These are phyloP conservation scores for Drosophila sordidula DNA, from an alignment of 2,888 invertebrate species.

Conservation along the genomic window DNA sequence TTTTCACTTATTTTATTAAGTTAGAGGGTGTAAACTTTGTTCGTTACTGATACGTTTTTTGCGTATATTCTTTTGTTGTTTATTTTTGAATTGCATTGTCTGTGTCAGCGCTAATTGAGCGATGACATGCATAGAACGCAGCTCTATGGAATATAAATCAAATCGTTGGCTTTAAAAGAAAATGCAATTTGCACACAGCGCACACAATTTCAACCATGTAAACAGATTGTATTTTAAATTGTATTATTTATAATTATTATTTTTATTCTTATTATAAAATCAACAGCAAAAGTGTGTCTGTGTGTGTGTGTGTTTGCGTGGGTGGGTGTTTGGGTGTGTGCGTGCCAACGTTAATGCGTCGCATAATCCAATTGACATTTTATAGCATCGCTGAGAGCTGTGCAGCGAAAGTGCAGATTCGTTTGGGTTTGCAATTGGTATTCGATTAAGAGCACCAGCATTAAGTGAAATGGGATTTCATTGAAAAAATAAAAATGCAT, in stretches of 20 bases:
- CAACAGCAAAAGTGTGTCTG: conserved; percentile 9
- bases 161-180: conserved; percentile 28
- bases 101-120: conserved; percentile 47
- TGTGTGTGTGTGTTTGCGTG: no score
- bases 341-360: conserved; percentile 14
- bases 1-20: no score
- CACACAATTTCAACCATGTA: conserved; percentile 20
- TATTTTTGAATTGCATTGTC: conserved; percentile 22
- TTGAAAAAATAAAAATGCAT: not conserved
- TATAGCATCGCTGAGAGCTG: conserved; percentile 12
- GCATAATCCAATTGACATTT: conserved; percentile 39
- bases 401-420: not conserved
- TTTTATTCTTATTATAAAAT: conserved; percentile 12
- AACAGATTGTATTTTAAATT: conserved; percentile 41
- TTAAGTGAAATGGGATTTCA: conserved; percentile 17
- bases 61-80: not conserved
- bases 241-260: conserved; percentile 28
- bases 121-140: conserved; percentile 44
- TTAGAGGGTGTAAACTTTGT: no score
- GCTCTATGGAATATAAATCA: conserved; percentile 25
- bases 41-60: no score
- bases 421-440: conserved; percentile 8
- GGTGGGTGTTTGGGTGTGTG: not conserved
- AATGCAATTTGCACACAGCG: conserved; percentile 26
- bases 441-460: conserved; percentile 24